Conservation (phyloP, 2,113 vertebrate genomes). For the Rhagologus leucostigma region DNA sequence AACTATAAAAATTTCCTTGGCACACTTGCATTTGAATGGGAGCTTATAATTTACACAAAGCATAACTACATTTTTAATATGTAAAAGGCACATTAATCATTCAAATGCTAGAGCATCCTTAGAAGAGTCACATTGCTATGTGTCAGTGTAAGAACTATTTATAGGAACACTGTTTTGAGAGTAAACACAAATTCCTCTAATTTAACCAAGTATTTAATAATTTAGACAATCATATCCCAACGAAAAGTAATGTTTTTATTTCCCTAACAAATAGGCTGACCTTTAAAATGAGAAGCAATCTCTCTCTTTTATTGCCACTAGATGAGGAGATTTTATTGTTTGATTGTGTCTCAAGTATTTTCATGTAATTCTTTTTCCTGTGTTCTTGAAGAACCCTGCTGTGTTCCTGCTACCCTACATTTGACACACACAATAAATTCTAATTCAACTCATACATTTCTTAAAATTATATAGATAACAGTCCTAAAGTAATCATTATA, state of each 20-base stretch:
- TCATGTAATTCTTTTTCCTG: neutral
- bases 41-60: neutral
- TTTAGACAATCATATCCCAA: neutral
- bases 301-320: neutral
- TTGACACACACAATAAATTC: neutral
- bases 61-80: slow-evolving; percentile 10
- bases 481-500: neutral
- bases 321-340: neutral
- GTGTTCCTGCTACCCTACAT: neutral
- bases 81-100: slow-evolving; percentile 32
- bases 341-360: neutral
- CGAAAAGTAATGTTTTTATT: slow-evolving; percentile 1
- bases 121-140: neutral
- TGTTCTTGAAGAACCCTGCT: neutral
- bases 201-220: slow-evolving; percentile 5
- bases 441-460: neutral
- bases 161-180: neutral
- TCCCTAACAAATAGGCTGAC: neutral
- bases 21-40: neutral
- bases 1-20: neutral
- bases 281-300: slow-evolving; percentile 11
- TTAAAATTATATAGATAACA: neutral
- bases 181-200: neutral
- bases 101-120: neutral
- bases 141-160: neutral